Conservation (phyloP, 2,113 vertebrate species). For the Gymnogyps californianus region DNA sequence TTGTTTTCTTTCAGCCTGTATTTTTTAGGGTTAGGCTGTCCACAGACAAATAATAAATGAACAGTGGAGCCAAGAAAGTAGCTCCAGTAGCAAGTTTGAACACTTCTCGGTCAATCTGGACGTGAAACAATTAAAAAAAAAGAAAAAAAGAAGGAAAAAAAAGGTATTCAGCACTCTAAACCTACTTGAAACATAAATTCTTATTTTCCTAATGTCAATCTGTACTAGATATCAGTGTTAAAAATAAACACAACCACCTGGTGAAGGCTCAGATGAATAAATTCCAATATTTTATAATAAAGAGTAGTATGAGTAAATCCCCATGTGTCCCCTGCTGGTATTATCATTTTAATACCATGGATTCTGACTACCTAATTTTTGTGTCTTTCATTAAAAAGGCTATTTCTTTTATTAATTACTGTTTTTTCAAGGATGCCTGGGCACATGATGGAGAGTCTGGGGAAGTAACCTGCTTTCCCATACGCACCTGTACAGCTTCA, state of each 20-base stretch:
- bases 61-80: background rate
- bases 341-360: background rate
- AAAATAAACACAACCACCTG: background rate
- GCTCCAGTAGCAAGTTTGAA: background rate
- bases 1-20: background rate
- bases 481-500: background rate
- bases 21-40: background rate
- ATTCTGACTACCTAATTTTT: background rate
- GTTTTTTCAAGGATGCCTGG: background rate
- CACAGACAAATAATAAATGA: background rate
- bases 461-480: background rate
- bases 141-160: background rate
- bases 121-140: background rate
- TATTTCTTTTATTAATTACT: background rate
- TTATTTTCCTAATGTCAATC: background rate
- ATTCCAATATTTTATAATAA: background rate
- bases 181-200: background rate
- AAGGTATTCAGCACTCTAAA: background rate
- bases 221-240: background rate
- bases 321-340: background rate
- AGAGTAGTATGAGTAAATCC: background rate
- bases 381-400: background rate
- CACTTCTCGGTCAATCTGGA: background rate
- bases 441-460: background rate
- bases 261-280: background rate